phyloP scores from a whole-genome alignment of 1,140 invertebrate species.

The Dreissena rostriformis region DNA sequence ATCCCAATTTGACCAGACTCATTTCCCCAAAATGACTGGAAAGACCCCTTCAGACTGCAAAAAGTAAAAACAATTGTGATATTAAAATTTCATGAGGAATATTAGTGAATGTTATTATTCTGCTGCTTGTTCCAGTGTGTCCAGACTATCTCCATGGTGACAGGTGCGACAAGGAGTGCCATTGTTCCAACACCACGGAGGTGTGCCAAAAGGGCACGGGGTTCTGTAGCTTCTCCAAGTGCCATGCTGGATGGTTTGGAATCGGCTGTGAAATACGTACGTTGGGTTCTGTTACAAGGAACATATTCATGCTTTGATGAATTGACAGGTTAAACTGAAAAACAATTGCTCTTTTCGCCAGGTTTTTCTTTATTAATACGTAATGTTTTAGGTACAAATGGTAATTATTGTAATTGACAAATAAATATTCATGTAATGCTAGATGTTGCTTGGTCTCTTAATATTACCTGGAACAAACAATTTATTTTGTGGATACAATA shows the following conservation, averaged over 20 bases:
- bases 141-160: conserved; percentile 53
- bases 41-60: too few relatives aligned
- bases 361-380: background rate
- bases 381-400: background rate
- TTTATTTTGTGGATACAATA: too few relatives aligned
- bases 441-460: too few relatives aligned
- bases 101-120: too few relatives aligned
- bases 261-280: conserved; percentile 45
- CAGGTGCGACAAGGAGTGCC: conserved; percentile 41
- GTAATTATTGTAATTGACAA: background rate
- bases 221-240: conserved; percentile 10
- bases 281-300: background rate
- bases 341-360: background rate
- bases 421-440: too few relatives aligned
- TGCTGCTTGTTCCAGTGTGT: conserved; percentile 38
- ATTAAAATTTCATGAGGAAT: too few relatives aligned
- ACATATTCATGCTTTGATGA: too few relatives aligned
- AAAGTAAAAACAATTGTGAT: too few relatives aligned
- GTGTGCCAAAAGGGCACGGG: conserved; percentile 38
- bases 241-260: conserved; percentile 44
- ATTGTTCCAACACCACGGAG: conserved; percentile 44
- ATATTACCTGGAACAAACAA: too few relatives aligned
- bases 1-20: too few relatives aligned
- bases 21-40: too few relatives aligned
- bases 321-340: background rate